Base-by-base conservation (phyloP, 2,113 vertebrate species). In the Capreolus pygargus region DNA sequence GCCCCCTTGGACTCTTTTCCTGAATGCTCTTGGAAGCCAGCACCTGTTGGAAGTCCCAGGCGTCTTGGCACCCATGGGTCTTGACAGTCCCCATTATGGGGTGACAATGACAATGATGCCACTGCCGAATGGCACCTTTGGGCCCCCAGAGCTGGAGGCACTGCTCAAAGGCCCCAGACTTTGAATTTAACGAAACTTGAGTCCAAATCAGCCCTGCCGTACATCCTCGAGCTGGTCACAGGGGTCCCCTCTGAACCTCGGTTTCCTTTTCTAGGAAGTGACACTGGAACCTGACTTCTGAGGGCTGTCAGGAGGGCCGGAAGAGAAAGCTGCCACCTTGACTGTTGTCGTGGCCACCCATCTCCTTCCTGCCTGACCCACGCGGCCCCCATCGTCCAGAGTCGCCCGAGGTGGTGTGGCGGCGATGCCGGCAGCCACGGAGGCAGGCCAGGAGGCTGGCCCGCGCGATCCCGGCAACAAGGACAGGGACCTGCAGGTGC, bases 391-490 rank as follows among this genome's bases (percentile, higher is more conserved):
- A 1, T 8, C 33, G 23, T 58, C 23, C 83, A 11, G 61, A 1
- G 1, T 0, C 0, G 2, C 83, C 11, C 11, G 4, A 9, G 12
- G 43, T 27, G 8, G 27, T 27, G 60, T 39, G 43, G 45, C 5
- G 30, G 21, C 52, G 3, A 88, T 33, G 79, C 52, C 0, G 21
- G 84, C 0, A 12, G 91, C 57, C 74, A 5, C 28, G 92, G 58
- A 12, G 28, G 1, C 17, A 33, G 39, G 25, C 74, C 81, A 27
- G 61, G 76, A 57, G 55, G 28, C 50, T 47, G 79, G 21, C 43
- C 84, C 0, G 0, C 7, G 64, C 9, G 0, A 16, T 19, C 3
- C 70, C 4, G 1, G 39, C 0, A 2, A 39, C 39, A 57, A 47
- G 15, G 93, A 95, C 7, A 7, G 21, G 15, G 43, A 23, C 14